Percentiles rank a stretch among this genome's conserved stretches.
These are phyloP conservation scores for Amphipyra tragopoginis DNA, from an alignment of 2,888 invertebrate genomes.

Conservation along the genomic window DNA sequence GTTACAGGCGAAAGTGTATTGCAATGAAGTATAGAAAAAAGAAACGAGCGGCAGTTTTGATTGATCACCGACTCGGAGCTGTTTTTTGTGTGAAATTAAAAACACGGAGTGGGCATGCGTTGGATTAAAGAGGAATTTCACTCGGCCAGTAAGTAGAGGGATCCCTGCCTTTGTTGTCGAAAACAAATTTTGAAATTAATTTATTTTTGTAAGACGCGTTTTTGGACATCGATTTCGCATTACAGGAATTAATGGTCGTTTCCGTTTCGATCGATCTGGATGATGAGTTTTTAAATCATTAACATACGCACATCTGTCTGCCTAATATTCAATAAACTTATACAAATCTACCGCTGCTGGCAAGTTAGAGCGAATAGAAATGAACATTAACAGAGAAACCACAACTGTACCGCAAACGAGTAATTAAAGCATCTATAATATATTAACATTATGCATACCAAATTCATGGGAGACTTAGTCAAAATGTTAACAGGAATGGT, in stretches of 20 bases:
- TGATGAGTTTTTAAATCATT: constrained; percentile 55
- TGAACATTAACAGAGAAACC: constrained; percentile 76
- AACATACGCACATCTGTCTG: constrained; percentile 51
- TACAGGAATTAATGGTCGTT: constrained; percentile 69
- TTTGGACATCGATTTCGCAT: constrained; percentile 76
- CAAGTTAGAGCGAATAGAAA: constrained; percentile 64
- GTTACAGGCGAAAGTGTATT: constrained; percentile 87
- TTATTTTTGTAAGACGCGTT: constrained; percentile 74
- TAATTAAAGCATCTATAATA: constrained; percentile 88
- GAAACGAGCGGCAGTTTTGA: constrained; percentile 85
- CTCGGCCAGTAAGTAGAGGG: constrained; percentile 78
- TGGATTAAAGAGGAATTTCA: constrained; percentile 87
- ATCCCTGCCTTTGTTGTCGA: constrained; percentile 75
- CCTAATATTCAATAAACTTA: constrained; percentile 31
- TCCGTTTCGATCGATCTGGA: constrained; percentile 57
- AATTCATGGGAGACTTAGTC: constrained; percentile 83
- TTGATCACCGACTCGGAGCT: constrained; percentile 87
- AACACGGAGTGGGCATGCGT: constrained; percentile 85
- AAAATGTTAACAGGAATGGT: constrained; percentile 79
- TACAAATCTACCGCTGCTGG: constrained; percentile 26
- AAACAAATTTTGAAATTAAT: constrained; percentile 80
- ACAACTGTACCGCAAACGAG: constrained; percentile 82
- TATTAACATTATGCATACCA: constrained; percentile 86
- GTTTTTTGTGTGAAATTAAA: constrained; percentile 89
- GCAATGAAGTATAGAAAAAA: constrained; percentile 86